These are phyloP conservation scores for Phyllotreta cruciferae DNA, from an alignment of 2,888 invertebrate genomes.

Conservation along the genomic window DNA sequence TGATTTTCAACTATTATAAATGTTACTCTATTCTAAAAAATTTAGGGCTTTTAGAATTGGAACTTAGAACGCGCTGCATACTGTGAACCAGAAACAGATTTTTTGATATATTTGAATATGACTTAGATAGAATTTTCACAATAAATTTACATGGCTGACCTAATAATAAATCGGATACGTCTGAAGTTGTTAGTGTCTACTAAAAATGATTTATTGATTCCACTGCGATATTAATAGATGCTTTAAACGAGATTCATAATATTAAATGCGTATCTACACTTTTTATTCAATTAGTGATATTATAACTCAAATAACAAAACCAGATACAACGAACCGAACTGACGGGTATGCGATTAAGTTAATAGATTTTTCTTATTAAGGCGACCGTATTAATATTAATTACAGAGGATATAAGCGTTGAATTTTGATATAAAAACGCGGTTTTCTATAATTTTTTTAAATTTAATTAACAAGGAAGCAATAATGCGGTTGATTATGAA, in stretches of 20 bases:
- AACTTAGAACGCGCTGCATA: too few relatives aligned
- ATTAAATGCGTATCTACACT: slow-evolving; percentile 17
- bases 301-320: slow-evolving; percentile 8
- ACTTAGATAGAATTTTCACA: slow-evolving; percentile 1
- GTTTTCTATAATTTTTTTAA: too few relatives aligned
- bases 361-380: slow-evolving; percentile 1
- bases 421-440: slow-evolving; percentile 8
- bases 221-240: slow-evolving; percentile 27
- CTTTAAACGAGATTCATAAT: slow-evolving; percentile 23
- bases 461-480: too few relatives aligned
- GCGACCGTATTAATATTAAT: slow-evolving; percentile 13
- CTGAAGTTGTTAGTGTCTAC: slow-evolving; percentile 22
- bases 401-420: neutral
- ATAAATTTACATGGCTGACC: slow-evolving; percentile 6
- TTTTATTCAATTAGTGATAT: slow-evolving; percentile 9
- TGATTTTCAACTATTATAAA: too few relatives aligned
- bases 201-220: slow-evolving; percentile 33
- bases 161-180: slow-evolving; percentile 15
- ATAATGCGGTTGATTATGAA: too few relatives aligned
- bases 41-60: too few relatives aligned
- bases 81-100: too few relatives aligned
- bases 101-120: neutral
- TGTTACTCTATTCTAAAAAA: too few relatives aligned
- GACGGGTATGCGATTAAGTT: slow-evolving; percentile 14
- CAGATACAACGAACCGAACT: slow-evolving; percentile 7